Percentiles rank a stretch among this genome's conserved stretches.
Evolutionary conservation across 2,888 invertebrate genomes (phyloP).

Genomic region (Operophtera brumata): DNA sequence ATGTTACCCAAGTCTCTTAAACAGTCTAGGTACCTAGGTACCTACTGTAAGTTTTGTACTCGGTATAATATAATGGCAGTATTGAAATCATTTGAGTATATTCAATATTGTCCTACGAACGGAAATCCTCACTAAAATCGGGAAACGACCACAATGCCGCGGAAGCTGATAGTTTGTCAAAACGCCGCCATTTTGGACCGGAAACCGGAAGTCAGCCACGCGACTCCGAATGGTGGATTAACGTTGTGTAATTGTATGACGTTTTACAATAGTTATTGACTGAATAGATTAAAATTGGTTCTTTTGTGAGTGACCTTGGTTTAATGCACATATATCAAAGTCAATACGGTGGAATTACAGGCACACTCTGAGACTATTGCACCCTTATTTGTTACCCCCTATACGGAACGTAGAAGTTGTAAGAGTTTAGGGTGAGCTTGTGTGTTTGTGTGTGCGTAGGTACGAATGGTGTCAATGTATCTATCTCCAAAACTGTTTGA

Average conservation of each 20-base stretch:
- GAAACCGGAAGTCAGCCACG: conserved; percentile 66
- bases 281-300: conserved; percentile 17
- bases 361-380: too few relatives aligned
- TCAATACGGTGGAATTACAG: too few relatives aligned
- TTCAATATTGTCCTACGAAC: conserved; percentile 14
- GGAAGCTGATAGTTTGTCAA: conserved; percentile 54
- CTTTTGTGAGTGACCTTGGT: conserved; percentile 16
- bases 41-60: too few relatives aligned
- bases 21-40: too few relatives aligned
- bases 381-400: too few relatives aligned
- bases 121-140: conserved; percentile 43
- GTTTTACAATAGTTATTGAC: conserved; percentile 26
- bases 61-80: not conserved
- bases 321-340: not conserved
- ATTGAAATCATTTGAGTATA: conserved; percentile 5
- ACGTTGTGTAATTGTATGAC: conserved; percentile 31
- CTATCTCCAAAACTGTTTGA: too few relatives aligned
- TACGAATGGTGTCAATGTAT: too few relatives aligned
- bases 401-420: too few relatives aligned
- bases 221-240: conserved; percentile 54
- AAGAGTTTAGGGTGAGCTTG: too few relatives aligned
- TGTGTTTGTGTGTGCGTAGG: too few relatives aligned
- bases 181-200: conserved; percentile 56
- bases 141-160: conserved; percentile 40
- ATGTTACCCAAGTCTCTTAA: too few relatives aligned